These are phyloP conservation scores for Drosophila siamana DNA, from an alignment of 2,888 invertebrate genomes.

Conservation along the genomic window DNA sequence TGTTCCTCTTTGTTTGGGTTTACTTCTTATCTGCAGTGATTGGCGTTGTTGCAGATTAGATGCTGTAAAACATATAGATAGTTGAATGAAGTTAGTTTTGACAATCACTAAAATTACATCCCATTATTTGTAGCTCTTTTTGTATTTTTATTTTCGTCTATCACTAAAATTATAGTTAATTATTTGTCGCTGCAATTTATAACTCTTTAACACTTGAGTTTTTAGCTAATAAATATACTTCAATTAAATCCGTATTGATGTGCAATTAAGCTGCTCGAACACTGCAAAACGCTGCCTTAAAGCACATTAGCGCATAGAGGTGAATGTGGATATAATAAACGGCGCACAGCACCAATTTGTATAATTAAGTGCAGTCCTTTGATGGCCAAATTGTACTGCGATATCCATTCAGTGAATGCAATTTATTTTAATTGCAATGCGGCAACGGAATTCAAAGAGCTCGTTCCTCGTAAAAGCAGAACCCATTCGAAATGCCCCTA, in stretches of 20 bases:
- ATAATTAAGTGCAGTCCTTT: conserved; percentile 53
- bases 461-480: conserved; percentile 12
- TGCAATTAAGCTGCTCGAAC: not conserved
- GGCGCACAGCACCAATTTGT: conserved; percentile 22
- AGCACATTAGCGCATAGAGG: conserved; percentile 5
- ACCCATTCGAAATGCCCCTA: conserved; percentile 41
- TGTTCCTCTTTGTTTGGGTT: not conserved
- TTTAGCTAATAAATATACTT: no score
- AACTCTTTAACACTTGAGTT: no score
- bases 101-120: no score
- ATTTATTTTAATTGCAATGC: conserved; percentile 74
- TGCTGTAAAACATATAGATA: no score
- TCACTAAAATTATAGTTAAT: no score
- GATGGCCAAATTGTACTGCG: conserved; percentile 26
- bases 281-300: not conserved
- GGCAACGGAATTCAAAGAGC: conserved; percentile 43
- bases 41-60: no score
- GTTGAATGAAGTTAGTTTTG: no score
- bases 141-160: no score
- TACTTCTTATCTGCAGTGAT: no score
- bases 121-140: no score
- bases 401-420: conserved; percentile 56
- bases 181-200: no score
- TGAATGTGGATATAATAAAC: conserved; percentile 12
- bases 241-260: not conserved